A percentile compares a stretch with the other conserved stretches of the same genome.
Evolutionary conservation across 2,797 vertebrate species (phyloP).

Genomic region (Rhinophrynus dorsalis): DNA sequence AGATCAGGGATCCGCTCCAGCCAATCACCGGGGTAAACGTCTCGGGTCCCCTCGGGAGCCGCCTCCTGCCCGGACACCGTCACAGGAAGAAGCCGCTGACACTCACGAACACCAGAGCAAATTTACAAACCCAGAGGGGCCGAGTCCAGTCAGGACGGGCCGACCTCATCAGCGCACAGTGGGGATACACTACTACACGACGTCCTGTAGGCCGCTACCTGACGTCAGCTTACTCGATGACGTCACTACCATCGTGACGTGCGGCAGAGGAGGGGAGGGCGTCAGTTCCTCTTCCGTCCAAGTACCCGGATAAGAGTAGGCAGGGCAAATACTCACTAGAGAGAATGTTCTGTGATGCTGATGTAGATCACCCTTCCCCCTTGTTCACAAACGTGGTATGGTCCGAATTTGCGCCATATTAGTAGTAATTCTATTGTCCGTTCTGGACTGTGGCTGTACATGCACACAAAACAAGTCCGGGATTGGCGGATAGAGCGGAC

Average conservation of each 20-base stretch:
- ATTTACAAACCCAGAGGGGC: slow-evolving; percentile 2
- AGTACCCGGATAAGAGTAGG: background rate
- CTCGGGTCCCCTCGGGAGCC: slow-evolving; percentile 42
- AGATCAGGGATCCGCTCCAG: slow-evolving; percentile 40
- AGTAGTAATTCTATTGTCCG: too few species aligned
- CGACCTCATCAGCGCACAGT: slow-evolving; percentile 29
- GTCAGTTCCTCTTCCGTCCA: slow-evolving; percentile 34
- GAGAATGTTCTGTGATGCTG: too few species aligned
- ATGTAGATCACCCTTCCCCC: too few species aligned
- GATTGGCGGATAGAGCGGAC: too few species aligned
- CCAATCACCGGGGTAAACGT: slow-evolving; percentile 48
- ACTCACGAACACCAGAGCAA: background rate
- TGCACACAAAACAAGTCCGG: too few species aligned
- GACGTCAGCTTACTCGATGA: slow-evolving; percentile 43
- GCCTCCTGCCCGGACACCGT: slow-evolving; percentile 16
- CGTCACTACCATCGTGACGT: slow-evolving; percentile 46
- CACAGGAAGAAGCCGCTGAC: slow-evolving; percentile 9
- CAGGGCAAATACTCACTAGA: too few species aligned
- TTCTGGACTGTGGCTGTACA: too few species aligned
- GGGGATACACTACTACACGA: background rate
- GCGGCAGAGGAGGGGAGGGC: slow-evolving; percentile 23
- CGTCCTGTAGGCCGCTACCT: slow-evolving; percentile 42
- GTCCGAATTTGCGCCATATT: too few species aligned
- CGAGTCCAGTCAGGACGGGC: background rate
- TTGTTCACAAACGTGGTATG: too few species aligned